Conservation (phyloP, 2,113 vertebrate genomes). For the Eolophus roseicapilla region DNA sequence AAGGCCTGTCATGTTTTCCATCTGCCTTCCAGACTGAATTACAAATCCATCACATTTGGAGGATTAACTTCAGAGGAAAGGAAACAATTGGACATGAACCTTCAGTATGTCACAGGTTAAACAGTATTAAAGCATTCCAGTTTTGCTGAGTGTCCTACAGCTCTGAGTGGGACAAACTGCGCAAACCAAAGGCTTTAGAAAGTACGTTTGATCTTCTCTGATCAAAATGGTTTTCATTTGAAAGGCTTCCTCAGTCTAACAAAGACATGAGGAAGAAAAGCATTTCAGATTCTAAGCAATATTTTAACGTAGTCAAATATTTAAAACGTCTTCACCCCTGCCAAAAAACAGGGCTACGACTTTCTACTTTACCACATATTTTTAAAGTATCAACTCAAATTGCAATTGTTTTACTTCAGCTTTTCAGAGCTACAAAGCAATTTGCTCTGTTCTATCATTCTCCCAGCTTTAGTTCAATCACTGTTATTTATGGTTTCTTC, state of each 20-base stretch:
- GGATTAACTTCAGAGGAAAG: not conserved
- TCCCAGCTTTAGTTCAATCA: not conserved
- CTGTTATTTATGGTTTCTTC: not conserved
- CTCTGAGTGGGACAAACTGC: not conserved
- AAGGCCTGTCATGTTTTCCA: not conserved
- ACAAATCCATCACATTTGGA: not conserved
- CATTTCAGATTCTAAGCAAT: not conserved
- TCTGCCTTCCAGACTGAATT: not conserved
- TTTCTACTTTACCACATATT: not conserved
- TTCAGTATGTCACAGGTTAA: not conserved
- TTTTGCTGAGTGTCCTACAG: not conserved
- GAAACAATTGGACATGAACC: not conserved
- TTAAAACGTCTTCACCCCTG: not conserved
- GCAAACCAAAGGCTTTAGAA: not conserved
- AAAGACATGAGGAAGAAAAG: not conserved
- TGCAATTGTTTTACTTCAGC: not conserved
- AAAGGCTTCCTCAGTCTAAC: not conserved
- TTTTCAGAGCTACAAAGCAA: not conserved
- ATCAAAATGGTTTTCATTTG: not conserved
- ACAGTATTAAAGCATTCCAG: not conserved
- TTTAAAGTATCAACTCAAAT: not conserved
- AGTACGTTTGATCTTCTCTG: not conserved
- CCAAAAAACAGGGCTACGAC: not conserved
- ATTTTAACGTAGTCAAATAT: not conserved
- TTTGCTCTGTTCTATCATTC: not conserved